phyloP scores from a whole-genome alignment of 2,797 vertebrate species.

The Cyprinodon diabolis region DNA sequence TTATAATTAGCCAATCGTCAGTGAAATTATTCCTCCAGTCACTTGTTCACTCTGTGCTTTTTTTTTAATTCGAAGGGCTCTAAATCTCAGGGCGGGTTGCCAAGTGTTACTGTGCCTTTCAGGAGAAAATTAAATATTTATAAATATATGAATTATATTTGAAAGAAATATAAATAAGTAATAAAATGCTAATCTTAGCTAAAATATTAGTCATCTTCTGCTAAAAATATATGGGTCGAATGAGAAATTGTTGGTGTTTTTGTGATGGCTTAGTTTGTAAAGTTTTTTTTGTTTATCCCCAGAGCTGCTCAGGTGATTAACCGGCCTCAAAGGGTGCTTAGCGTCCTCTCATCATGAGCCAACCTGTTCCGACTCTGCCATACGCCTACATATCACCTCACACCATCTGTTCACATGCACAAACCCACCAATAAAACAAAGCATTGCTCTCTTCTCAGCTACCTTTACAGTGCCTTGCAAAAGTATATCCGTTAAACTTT shows the following conservation, averaged over 20 bases:
- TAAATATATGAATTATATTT: no score
- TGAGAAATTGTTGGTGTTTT: constrained; percentile 36
- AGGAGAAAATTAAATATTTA: no score
- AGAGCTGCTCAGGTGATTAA: constrained; percentile 71
- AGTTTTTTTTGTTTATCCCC: constrained; percentile 36
- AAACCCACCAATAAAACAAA: constrained; percentile 32
- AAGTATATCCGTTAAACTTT: not conserved
- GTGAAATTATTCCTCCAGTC: no score
- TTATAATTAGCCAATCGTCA: not conserved
- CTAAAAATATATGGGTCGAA: constrained; percentile 30
- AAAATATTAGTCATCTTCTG: constrained; percentile 38
- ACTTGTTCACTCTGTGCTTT: not conserved
- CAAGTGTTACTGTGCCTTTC: not conserved
- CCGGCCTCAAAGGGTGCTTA: constrained; percentile 77
- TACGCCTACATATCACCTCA: constrained; percentile 13
- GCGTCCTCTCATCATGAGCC: constrained; percentile 4
- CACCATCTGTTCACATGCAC: constrained; percentile 29
- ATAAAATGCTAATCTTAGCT: constrained; percentile 75
- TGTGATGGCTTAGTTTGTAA: constrained; percentile 75
- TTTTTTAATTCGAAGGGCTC: not conserved
- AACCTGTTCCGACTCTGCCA: constrained; percentile 19
- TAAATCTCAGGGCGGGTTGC: constrained; percentile 5
- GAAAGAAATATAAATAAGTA: constrained; percentile 72
- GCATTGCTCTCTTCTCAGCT: constrained; percentile 30
- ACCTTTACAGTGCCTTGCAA: constrained; percentile 9